Conservation (phyloP, 2,888 invertebrate genomes). For the Cryptophagus acutangulus region DNA sequence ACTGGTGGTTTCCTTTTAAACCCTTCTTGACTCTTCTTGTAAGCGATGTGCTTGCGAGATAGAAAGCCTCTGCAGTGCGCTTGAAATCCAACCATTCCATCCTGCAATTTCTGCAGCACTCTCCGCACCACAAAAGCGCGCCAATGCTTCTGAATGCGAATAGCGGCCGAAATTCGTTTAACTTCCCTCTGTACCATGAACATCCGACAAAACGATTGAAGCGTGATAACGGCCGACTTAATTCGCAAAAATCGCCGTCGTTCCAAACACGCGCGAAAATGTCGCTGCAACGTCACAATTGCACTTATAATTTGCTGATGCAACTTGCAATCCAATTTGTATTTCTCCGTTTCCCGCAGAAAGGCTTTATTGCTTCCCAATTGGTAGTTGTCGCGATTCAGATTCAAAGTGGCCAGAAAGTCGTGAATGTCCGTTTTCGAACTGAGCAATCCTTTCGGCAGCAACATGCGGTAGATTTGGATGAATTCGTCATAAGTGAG, state of each 20-base stretch:
- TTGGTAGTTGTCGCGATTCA: slow-evolving; percentile 88
- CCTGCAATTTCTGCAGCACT: slow-evolving; percentile 62
- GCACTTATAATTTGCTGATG: slow-evolving; percentile 93
- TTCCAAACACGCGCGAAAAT: slow-evolving; percentile 80
- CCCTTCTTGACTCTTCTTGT: slow-evolving; percentile 38
- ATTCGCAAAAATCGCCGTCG: slow-evolving; percentile 71
- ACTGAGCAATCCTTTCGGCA: slow-evolving; percentile 82
- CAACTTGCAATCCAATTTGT: slow-evolving; percentile 83
- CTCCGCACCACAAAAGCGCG: slow-evolving; percentile 62
- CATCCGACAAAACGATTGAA: slow-evolving; percentile 72
- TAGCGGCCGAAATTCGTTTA: slow-evolving; percentile 52
- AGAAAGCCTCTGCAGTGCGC: slow-evolving; percentile 66
- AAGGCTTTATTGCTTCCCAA: slow-evolving; percentile 85
- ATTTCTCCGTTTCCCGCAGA: slow-evolving; percentile 89
- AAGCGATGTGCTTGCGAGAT: slow-evolving; percentile 54
- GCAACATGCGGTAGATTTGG: slow-evolving; percentile 82
- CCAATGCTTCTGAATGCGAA: slow-evolving; percentile 76
- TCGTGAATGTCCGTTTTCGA: slow-evolving; percentile 80
- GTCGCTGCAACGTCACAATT: slow-evolving; percentile 86
- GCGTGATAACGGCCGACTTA: slow-evolving; percentile 65
- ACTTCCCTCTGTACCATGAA: slow-evolving; percentile 57
- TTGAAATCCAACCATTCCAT: slow-evolving; percentile 62
- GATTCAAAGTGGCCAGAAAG: slow-evolving; percentile 76
- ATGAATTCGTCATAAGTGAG: slow-evolving; percentile 93
- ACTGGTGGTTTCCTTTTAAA: not conserved